A percentile compares a stretch with the other conserved stretches of the same genome.
Evolutionary conservation across 2,888 invertebrate genomes (phyloP).

Genomic region (Diarsia mendica): DNA sequence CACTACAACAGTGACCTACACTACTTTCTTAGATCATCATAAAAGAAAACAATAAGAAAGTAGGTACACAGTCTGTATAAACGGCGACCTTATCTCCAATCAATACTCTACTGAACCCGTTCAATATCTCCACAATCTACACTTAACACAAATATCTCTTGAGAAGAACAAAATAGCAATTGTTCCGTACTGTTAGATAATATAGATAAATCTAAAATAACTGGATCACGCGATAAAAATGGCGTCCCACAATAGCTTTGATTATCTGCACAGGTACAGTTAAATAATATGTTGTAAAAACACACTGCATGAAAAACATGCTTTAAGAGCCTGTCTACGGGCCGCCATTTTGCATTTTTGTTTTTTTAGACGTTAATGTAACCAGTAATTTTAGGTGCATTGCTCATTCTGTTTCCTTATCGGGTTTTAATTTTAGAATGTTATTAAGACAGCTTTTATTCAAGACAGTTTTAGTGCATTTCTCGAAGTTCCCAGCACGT

Average conservation of each 20-base stretch:
- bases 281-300: conserved; percentile 60
- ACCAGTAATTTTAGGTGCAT: conserved; percentile 21
- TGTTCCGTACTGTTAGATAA: conserved; percentile 63
- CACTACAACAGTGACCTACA: not conserved
- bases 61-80: not conserved
- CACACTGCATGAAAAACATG: conserved; percentile 50
- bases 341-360: conserved; percentile 43
- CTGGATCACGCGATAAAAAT: conserved; percentile 54
- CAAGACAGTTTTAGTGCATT: conserved; percentile 32
- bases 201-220: conserved; percentile 60
- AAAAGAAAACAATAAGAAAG: conserved; percentile 30
- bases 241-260: conserved; percentile 57
- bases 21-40: conserved; percentile 8
- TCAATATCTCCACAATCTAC: conserved; percentile 52
- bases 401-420: conserved; percentile 24
- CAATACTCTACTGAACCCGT: conserved; percentile 49
- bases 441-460: conserved; percentile 16
- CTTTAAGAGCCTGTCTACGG: conserved; percentile 38
- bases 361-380: conserved; percentile 41
- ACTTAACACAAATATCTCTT: conserved; percentile 55
- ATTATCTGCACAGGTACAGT: conserved; percentile 65
- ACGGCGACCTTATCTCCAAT: conserved; percentile 40
- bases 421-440: conserved; percentile 19
- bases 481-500: conserved; percentile 34
- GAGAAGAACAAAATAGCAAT: conserved; percentile 54